Base-by-base conservation (phyloP, 2,888 invertebrate genomes). In the Myathropa florea region DNA sequence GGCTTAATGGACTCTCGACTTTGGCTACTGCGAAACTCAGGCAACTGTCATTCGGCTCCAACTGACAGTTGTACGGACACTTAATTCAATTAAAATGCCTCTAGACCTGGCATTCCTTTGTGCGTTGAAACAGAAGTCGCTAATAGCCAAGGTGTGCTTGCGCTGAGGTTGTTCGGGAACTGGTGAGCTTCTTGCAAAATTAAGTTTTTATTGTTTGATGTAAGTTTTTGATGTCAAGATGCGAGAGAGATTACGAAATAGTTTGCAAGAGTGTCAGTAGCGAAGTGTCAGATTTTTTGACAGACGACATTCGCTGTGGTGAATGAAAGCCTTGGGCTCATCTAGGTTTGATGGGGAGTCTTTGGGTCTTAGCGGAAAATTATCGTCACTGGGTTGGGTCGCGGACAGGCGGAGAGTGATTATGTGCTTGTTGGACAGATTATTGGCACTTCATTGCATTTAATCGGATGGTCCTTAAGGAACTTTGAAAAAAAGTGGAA, bases 81-180 rank as follows among this genome's bases (percentile, higher is more conserved):
- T 26, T 85, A 85, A 85, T 86, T 86, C 78, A 82, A 86, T 86
- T 86, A 86, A 82, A 82, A 59, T 68, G 61, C 68, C 67, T 60
- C 68, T n/a, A 33, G 18, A 46, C 18, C 10, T 30, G 59, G 26
- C 53, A 59, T 79, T 70, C 10, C 60, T 26, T 18, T 14, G 59
- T 39, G 18, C 12, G 4, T 30, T 53, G 53, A 70, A 68, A 71
- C 36, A 79, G 53, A 65, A 70, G 70, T 70, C 30, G 64, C 59
- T 68, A 67, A 67, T 83, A 23, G 79, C 3, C n/a, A 14, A 21
- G 24, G 55, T 53, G 21, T 30, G 30, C 23, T 75, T 33, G 26
- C 4, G 70, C 30, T 53, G 57, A 23, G n/a, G 4, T n/a, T 6
- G 30, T 9, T 0, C 33, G 2, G 53, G 21, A 18, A 4, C 21